Base-by-base conservation (phyloP, 2,113 vertebrate genomes). In the Paratilapia polleni region DNA sequence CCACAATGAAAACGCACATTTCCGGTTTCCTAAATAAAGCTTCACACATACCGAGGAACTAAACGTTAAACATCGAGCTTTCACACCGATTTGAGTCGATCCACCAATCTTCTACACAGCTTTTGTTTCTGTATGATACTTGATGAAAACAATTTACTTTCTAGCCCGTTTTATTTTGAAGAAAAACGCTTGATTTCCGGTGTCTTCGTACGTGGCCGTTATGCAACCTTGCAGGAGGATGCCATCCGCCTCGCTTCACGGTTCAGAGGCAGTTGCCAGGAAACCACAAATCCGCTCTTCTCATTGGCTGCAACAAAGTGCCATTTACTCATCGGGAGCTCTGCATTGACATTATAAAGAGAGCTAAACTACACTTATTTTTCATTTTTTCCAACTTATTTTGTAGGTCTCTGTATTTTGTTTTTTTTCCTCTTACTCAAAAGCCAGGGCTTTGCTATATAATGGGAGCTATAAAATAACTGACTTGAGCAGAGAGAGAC, bases 191-290 rank as follows among this genome's bases (percentile, higher is more conserved):
- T 2, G 0, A 26, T 24, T 78, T 90, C 87, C 75, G 38, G 49
- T 10, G 4, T 47, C 22, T n/a, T 56, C 28, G 1, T n/a, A 1
- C 8, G 1, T 36, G 19, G 2, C 1, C 1, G 6, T 89, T 90
- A 89, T 3, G 81, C 62, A 87, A 90, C 56, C 63, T 2, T 8
- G 59, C 62, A 36, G 41, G 28, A 82, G 62, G 84, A 89, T 82
- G 58, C n/a, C 59, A 78, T 60, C 47, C 31, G 60, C 77, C 64
- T 83, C 77, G 28, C 79, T 86, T 87, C 81, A 90, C 61, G 24
- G 89, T 66, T 86, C 77, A 92, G 87, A 88, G 66, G 70, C 81
- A 61, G 92, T 93, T 95, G 91, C 88, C 82, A 82, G 49, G 91
- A 62, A 52, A 92, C 92, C 13, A 70, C 13, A 54, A 78, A 83